Evolutionary conservation across 1,140 invertebrate genomes (phyloP).

Genomic region (Neodiprion lecontei): DNA sequence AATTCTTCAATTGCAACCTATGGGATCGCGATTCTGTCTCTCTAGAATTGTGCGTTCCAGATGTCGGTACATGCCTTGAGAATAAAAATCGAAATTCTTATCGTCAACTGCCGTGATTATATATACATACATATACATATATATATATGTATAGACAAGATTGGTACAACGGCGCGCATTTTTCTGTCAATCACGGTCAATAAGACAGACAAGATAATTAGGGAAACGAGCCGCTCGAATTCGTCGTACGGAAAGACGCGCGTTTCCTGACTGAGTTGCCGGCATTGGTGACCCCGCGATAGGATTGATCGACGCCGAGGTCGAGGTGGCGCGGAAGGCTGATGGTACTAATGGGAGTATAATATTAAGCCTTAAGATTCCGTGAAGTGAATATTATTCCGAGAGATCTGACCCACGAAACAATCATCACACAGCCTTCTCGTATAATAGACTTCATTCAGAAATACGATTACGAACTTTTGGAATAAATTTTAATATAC

Average conservation of each 20-base stretch:
- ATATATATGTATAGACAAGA: too few species aligned
- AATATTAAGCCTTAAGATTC: neutral
- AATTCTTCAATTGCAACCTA: too few species aligned
- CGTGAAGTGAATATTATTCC: constrained; percentile 8
- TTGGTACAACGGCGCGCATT: too few species aligned
- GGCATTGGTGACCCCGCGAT: neutral
- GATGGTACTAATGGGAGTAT: neutral
- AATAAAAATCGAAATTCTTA: too few species aligned
- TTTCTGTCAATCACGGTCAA: neutral
- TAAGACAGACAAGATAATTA: constrained; percentile 1
- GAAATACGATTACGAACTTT: neutral
- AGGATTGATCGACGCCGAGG: neutral
- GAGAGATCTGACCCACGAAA: constrained; percentile 11
- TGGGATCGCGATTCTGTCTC: too few species aligned
- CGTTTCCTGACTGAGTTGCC: neutral
- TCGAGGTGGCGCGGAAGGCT: neutral
- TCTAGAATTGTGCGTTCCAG: too few species aligned
- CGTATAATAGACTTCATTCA: constrained; percentile 10
- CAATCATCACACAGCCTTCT: neutral
- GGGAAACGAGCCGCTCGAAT: neutral
- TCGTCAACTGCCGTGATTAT: too few species aligned
- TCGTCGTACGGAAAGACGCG: neutral
- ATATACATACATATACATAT: too few species aligned
- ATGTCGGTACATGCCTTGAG: too few species aligned
- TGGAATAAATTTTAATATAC: neutral